Conservation (phyloP, 2,797 vertebrate genomes). For the Delichon dasypus region DNA sequence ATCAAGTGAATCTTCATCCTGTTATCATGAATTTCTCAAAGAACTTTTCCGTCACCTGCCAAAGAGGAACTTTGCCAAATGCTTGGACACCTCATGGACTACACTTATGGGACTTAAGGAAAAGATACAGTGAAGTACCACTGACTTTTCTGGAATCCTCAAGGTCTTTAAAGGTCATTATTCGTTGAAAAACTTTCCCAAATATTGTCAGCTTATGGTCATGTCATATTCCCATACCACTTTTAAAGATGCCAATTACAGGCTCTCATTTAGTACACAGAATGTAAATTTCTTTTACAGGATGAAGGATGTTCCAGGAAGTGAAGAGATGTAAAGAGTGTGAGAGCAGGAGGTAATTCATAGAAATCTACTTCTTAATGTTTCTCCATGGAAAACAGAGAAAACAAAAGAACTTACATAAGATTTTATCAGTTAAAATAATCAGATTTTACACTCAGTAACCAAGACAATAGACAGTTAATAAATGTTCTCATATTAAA, state of each 20-base stretch:
- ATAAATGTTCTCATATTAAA: background rate
- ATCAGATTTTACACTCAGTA: background rate
- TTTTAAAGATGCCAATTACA: background rate
- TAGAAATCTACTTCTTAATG: background rate
- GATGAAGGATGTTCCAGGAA: background rate
- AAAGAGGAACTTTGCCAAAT: background rate
- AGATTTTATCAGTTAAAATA: background rate
- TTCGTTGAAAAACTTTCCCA: background rate
- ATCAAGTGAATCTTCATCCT: background rate
- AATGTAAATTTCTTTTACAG: background rate
- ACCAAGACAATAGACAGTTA: background rate
- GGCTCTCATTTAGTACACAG: background rate
- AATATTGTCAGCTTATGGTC: background rate
- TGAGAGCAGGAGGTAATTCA: background rate
- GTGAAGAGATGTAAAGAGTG: background rate
- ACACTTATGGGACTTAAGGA: accelerated
- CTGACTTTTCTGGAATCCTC: background rate
- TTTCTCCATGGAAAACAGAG: background rate
- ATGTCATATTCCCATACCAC: background rate
- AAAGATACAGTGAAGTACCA: background rate
- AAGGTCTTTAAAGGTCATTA: background rate
- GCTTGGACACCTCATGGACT: background rate
- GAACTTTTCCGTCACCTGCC: background rate
- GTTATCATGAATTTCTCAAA: background rate
- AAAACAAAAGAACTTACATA: background rate